Evolutionary conservation across 2,797 vertebrate genomes (phyloP).

Genomic region (Gallirallus australis): DNA sequence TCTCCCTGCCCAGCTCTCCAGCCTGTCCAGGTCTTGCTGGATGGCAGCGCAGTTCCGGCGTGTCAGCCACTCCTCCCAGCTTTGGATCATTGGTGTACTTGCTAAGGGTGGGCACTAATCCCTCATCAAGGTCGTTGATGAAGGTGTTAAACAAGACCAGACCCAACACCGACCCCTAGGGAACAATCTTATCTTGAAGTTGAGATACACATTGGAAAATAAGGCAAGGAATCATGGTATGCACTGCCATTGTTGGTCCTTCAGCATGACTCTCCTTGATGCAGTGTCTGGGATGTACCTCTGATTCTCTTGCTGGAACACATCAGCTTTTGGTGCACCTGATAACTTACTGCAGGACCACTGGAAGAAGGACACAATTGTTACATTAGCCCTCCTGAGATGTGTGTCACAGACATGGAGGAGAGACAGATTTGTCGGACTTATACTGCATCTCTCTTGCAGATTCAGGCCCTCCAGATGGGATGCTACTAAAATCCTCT

Average conservation of each 20-base stretch:
- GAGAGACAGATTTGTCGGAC: neutral
- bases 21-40: too few relatives aligned
- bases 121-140: too few relatives aligned
- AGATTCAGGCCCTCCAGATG: neutral
- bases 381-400: neutral
- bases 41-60: too few relatives aligned
- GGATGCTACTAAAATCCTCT: neutral
- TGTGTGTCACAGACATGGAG: neutral
- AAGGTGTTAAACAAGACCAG: too few relatives aligned
- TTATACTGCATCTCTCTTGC: neutral
- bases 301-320: neutral
- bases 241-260: accelerated
- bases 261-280: neutral
- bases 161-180: too few relatives aligned
- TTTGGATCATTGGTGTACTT: too few relatives aligned
- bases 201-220: neutral
- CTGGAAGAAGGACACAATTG: neutral
- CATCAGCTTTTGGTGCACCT: neutral
- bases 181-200: too few relatives aligned
- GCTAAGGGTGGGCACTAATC: too few relatives aligned
- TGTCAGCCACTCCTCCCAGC: too few relatives aligned
- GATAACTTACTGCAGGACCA: neutral
- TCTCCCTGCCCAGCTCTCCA: too few relatives aligned
- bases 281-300: neutral
- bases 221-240: neutral